Evolutionary conservation across 2,888 invertebrate genomes (phyloP).

Genomic region (Andrena haemorrhoa): DNA sequence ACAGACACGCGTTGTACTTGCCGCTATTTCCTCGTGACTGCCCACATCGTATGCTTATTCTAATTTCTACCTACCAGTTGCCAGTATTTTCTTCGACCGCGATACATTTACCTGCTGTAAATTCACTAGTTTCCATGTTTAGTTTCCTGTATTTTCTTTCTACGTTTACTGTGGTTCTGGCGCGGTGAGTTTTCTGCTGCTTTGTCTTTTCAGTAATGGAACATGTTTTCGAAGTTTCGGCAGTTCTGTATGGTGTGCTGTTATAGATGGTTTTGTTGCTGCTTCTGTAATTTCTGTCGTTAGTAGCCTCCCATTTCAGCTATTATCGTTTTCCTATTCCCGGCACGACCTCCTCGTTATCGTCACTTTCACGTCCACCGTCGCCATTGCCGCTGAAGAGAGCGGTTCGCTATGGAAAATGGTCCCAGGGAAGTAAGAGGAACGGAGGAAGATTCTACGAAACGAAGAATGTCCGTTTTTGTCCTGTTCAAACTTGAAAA

Average conservation of each 20-base stretch:
- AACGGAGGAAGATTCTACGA: background rate
- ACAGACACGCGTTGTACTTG: background rate
- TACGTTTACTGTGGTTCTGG: background rate
- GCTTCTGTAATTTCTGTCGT: conserved; percentile 32
- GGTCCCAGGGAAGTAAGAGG: background rate
- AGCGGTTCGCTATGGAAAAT: conserved; percentile 1
- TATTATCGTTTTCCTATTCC: conserved; percentile 28
- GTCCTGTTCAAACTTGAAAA: too few relatives aligned
- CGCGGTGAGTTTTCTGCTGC: background rate
- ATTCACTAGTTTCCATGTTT: background rate
- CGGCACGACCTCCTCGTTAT: conserved; percentile 9
- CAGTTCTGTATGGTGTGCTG: too few relatives aligned
- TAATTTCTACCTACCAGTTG: background rate
- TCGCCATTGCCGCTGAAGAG: conserved; percentile 1
- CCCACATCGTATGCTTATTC: background rate
- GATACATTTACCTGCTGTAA: background rate
- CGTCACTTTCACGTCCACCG: conserved; percentile 13
- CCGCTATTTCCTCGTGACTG: conserved; percentile 5
- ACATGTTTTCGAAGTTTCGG: too few relatives aligned
- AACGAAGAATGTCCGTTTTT: too few relatives aligned
- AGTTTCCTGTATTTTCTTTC: background rate
- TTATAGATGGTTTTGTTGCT: background rate
- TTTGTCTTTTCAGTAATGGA: too few relatives aligned
- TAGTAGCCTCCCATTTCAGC: conserved; percentile 28
- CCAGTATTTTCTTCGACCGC: background rate